A percentile compares a stretch with the other conserved stretches of the same genome.
Conservation (phyloP, 2,113 vertebrate genomes). For the Ptilonorhynchus violaceus region DNA sequence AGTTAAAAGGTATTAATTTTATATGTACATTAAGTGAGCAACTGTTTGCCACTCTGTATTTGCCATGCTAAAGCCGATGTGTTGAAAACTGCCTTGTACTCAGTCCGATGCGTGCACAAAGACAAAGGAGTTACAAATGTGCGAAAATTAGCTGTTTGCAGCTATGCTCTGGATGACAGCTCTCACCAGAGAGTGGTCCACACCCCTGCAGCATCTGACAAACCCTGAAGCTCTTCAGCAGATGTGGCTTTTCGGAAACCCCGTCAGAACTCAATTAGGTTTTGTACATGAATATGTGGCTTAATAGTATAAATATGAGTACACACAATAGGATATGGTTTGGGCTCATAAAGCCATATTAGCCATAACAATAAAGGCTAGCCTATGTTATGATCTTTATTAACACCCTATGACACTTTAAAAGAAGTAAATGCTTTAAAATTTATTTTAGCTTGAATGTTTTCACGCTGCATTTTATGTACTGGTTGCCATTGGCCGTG, state of each 20-base stretch:
- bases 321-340: not conserved
- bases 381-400: not conserved
- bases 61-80: not conserved
- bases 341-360: not conserved
- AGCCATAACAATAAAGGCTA: not conserved
- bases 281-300: not conserved
- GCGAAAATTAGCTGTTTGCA: not conserved
- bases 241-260: constrained; percentile 6
- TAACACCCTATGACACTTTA: not conserved
- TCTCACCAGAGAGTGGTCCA: not conserved
- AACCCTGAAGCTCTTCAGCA: not conserved
- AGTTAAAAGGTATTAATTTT: not conserved
- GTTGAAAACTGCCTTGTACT: not conserved
- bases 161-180: not conserved
- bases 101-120: fast-evolving
- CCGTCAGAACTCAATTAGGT: not conserved
- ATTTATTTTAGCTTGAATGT: not conserved
- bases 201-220: not conserved
- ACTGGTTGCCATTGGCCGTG: not conserved
- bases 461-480: not conserved
- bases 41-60: not conserved
- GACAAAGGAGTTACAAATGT: not conserved
- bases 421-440: not conserved
- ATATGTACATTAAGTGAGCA: not conserved
- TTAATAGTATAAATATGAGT: constrained; percentile 5